phyloP scores from a whole-genome alignment of 2,797 vertebrate genomes.

The Platyrinchus mystaceus region DNA sequence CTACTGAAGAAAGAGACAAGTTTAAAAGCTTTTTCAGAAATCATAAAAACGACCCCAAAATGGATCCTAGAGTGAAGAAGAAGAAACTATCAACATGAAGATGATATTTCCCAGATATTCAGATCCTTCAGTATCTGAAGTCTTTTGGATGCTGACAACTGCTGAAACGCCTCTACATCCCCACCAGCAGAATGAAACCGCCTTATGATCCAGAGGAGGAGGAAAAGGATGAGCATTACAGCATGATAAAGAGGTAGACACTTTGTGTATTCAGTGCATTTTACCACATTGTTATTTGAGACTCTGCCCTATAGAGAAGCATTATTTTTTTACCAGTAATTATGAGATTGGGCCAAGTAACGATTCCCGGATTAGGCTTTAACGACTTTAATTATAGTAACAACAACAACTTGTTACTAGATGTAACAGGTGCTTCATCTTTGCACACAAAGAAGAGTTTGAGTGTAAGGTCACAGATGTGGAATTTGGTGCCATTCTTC shows the following conservation, averaged over 20 bases:
- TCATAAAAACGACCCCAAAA: not conserved
- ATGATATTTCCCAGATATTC: not conserved
- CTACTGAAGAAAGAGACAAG: rapidly evolving
- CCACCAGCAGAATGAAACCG: not conserved
- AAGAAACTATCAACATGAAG: not conserved
- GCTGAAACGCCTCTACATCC: not conserved
- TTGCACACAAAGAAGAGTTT: not conserved
- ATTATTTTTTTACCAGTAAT: not conserved
- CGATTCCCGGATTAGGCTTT: not conserved
- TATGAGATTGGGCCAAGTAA: not conserved
- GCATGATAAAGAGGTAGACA: not conserved
- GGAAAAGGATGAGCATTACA: not conserved
- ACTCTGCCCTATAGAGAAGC: not conserved
- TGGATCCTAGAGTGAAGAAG: not conserved
- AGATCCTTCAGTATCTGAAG: not conserved
- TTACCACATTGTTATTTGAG: not conserved
- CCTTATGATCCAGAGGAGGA: not conserved
- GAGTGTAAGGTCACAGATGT: not conserved
- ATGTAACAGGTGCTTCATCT: not conserved
- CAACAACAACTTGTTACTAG: not conserved
- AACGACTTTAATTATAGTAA: not conserved
- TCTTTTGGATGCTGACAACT: not conserved
- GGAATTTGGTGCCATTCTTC: not conserved
- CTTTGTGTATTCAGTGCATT: not conserved
- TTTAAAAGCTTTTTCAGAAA: not conserved